phyloP scores from a whole-genome alignment of 2,888 invertebrate species.

The Boloria euphrosyne region DNA sequence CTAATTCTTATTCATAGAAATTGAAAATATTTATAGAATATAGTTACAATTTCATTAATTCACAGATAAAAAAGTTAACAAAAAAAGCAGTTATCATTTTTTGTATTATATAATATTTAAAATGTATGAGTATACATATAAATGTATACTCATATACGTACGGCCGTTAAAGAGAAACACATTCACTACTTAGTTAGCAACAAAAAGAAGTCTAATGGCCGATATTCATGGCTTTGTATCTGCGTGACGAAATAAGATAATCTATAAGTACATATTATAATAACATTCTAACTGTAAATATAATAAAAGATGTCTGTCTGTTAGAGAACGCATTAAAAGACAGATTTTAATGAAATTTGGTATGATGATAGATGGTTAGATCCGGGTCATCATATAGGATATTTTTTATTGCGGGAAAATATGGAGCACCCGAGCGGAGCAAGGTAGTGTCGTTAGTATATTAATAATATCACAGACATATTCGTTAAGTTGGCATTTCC shows the following conservation, averaged over 20 bases:
- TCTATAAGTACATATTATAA: not conserved
- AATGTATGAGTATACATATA: too few relatives aligned
- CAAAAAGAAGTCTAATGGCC: constrained; percentile 3
- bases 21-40: not conserved
- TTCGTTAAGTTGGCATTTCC: too few relatives aligned
- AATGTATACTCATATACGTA: too few relatives aligned
- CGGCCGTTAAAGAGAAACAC: constrained; percentile 1
- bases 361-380: too few relatives aligned
- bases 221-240: not conserved
- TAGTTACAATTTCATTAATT: not conserved
- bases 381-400: too few relatives aligned
- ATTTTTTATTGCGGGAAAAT: too few relatives aligned
- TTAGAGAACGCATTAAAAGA: too few relatives aligned
- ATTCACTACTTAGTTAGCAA: constrained; percentile 1
- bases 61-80: not conserved
- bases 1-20: too few relatives aligned
- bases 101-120: not conserved
- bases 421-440: too few relatives aligned
- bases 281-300: too few relatives aligned
- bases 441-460: not conserved
- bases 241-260: constrained; percentile 3
- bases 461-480: not conserved
- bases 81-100: not conserved
- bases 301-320: too few relatives aligned
- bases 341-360: too few relatives aligned